A percentile compares a stretch with the other conserved stretches of the same genome.
These are phyloP conservation scores for Gymnoscelis rufifasciata DNA, from an alignment of 2,888 invertebrate species.

Conservation along the genomic window DNA sequence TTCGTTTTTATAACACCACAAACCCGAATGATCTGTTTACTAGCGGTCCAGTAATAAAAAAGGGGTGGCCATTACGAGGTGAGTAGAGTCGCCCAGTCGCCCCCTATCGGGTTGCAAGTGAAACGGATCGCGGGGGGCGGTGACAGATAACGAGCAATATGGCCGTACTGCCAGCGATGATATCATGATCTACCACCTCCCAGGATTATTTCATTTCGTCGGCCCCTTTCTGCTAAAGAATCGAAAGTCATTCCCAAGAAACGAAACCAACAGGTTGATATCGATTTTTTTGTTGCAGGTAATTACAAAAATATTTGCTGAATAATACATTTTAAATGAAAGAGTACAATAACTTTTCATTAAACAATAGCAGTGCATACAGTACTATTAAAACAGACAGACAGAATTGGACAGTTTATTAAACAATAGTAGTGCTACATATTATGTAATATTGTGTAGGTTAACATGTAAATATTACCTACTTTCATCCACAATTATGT, in stretches of 20 bases:
- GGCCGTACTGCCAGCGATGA: slow-evolving; percentile 65
- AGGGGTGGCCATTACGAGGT: slow-evolving; percentile 71
- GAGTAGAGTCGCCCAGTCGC: slow-evolving; percentile 68
- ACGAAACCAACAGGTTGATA: neutral
- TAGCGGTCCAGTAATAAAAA: slow-evolving; percentile 79
- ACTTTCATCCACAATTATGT: too few relatives aligned
- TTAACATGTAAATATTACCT: too few relatives aligned
- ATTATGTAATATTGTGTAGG: too few relatives aligned
- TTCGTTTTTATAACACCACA: slow-evolving; percentile 79
- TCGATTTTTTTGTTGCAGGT: neutral
- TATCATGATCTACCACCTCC: slow-evolving; percentile 30
- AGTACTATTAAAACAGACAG: too few relatives aligned
- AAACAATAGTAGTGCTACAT: too few relatives aligned
- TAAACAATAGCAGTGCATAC: too few relatives aligned
- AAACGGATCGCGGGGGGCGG: slow-evolving; percentile 74
- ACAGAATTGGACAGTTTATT: too few relatives aligned
- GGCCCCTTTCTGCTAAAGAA: slow-evolving; percentile 4
- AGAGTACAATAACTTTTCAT: too few relatives aligned
- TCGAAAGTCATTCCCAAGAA: neutral
- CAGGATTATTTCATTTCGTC: slow-evolving; percentile 29
- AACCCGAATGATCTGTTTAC: slow-evolving; percentile 80
- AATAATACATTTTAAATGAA: too few relatives aligned
- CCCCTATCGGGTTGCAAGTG: slow-evolving; percentile 78
- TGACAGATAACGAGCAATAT: slow-evolving; percentile 74
- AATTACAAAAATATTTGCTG: too few relatives aligned